Base-by-base conservation (phyloP, 2,113 vertebrate species). In the Malurus cyaneus region DNA sequence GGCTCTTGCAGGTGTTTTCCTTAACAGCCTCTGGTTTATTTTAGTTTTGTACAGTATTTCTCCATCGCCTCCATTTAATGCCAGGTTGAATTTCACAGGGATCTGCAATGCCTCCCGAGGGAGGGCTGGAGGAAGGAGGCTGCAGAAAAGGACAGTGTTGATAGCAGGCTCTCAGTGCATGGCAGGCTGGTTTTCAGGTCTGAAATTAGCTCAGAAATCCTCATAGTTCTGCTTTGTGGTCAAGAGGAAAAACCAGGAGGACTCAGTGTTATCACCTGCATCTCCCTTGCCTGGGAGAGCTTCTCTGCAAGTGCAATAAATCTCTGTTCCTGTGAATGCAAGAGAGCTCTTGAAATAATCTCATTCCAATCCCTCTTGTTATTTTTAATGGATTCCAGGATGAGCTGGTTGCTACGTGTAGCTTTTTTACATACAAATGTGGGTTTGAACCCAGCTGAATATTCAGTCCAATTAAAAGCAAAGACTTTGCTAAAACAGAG, bases 391-490 rank as follows among this genome's bases (percentile, higher is more conserved):
- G 87, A 88, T 88, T 88, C 87, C 41, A 82, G 85, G 78, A 88
- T 80, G 94, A 86, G 77, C 78, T 77, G 87, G 59, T 92, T 90
- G 73, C 88, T 88, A 29, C 47, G 44, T 94, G 47, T 67, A 72
- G 57, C 41, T 79, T 90, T 64, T 89, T 59, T 64, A 92, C 88
- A 88, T 69, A 90, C 49, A 91, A 80, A 93, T 92, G 87, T 74
- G 87, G 56, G 73, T 23, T 95, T 86, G 89, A 92, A 93, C 72
- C 69, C 62, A 87, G 91, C 86, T 92, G 92, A 92, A 86, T 88
- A 94, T 95, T 95, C 86, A 93, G 87, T 57, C 88, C 80, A 92
- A 89, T 96, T 97, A 92, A 92, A 91, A 89, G 71, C 80, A 80
- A 78, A 79, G 52, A 70, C 89, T 93, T 56, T 80, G 50, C 88